Base-by-base conservation (phyloP, 2,113 vertebrate genomes). In the Hippopotamus amphibius region DNA sequence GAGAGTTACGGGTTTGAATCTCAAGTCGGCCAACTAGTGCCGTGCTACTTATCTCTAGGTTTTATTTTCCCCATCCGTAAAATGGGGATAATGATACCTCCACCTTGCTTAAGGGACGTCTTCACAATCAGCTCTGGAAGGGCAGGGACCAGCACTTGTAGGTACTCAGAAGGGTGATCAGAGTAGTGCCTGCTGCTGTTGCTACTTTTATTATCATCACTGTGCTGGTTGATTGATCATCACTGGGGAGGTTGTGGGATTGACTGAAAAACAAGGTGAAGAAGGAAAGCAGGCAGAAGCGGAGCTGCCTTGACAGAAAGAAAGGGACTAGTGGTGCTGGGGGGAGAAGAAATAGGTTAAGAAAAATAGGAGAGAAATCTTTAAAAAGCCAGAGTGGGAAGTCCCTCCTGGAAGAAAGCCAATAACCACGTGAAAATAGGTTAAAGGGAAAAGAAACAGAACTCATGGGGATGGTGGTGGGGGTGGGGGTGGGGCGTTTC, bases 381-480 rank as follows among this genome's bases (percentile, higher is more conserved):
- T 74, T 46, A 48, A 21, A 74, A 55, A 79, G 33, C 2, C n/a
- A 83, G 14, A 21, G 68, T 68, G 22, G 85, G 41, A 69, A 71
- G 57, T 69, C 24, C 26, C 5, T 41, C 71, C n/a, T 8, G 66
- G n/a, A n/a, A 90, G 74, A 87, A 82, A 63, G 33, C 15, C 41
- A 74, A 68, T 26, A 83, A 55, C 30, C 57, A 88, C 93, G n/a
- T 33, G 28, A 63, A 95, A 96, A 33, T 2, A 85, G 24, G n/a
- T 55, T 68, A 10, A 69, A 3, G 7, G 22, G 50, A 53, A 17
- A 16, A 55, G 11, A 69, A 84, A 61, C 13, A 69, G 71, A 93
- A 57, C 26, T 43, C 53, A n/a, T 5, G 57, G 6, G 12, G 6
- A 3, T 24, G 33, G 55, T 2, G 8, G 4, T 1, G 43, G 21